A percentile compares a stretch with the other conserved stretches of the same genome.
Evolutionary conservation across 1,140 invertebrate species (phyloP).

Genomic region (Caenorhabditis latens): DNA sequence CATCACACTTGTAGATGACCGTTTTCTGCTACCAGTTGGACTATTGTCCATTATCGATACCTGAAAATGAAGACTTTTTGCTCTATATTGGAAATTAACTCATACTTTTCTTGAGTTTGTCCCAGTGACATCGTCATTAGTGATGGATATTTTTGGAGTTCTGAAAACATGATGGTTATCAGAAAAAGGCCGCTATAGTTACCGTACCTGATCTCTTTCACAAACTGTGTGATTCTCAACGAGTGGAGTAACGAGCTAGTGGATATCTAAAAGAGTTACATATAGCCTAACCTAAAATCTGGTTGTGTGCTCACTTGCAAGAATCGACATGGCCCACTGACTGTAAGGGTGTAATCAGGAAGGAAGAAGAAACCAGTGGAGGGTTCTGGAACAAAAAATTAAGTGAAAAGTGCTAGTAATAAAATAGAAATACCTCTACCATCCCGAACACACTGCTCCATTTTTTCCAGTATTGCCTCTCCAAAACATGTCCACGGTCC

Average conservation of each 20-base stretch:
- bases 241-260: constrained; percentile 25
- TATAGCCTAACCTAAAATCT: neutral
- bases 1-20: constrained; percentile 33
- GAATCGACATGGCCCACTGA: constrained; percentile 35
- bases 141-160: constrained; percentile 30
- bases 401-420: neutral
- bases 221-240: constrained; percentile 27
- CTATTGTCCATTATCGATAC: constrained; percentile 2
- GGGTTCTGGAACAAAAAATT: neutral
- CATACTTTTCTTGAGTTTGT: neutral
- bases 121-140: neutral
- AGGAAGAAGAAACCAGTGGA: constrained; percentile 29
- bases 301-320: neutral
- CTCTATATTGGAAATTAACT: too few relatives aligned
- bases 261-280: neutral
- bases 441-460: neutral
- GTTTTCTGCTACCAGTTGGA: neutral
- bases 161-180: neutral
- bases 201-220: constrained; percentile 18
- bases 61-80: neutral
- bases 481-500: constrained; percentile 35
- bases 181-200: too few relatives aligned
- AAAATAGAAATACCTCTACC: neutral
- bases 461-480: constrained; percentile 21
- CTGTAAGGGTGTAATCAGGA: neutral